Base-by-base conservation (phyloP, 2,797 vertebrate species). In the Siniperca scherzeri region DNA sequence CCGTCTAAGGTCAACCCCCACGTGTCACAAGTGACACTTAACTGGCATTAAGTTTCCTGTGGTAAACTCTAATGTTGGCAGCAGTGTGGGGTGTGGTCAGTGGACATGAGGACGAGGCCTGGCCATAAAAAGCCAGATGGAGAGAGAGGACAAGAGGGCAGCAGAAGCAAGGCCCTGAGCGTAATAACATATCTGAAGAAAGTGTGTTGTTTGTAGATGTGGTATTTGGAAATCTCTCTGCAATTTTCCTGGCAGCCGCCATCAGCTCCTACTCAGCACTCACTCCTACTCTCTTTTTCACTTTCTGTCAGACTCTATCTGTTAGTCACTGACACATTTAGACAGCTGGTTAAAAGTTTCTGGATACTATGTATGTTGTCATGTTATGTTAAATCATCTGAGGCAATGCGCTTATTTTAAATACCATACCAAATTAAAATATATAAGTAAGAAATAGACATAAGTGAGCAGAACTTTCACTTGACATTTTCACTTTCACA, bases 201-300 rank as follows among this genome's bases (percentile, higher is more conserved):
- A 88, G 78, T 74, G 85, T 92, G 84, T 83, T 94, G 94, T 94
- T 95, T 94, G 93, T 94, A 82, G 93, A 95, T 95, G 93, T 96
- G 94, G 94, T 94, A 80, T 90, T 85, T 95, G 94, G 95, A 94
- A 92, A 87, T 87, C 74, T 75, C 79, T 88, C 82, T 87, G 78
- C 80, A 82, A 88, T 93, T 95, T 94, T 94, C 93, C 95, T 95
- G 94, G 92, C 92, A 89, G 81, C 80, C 52, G 25, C 78, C 72
- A 5, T 80, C 74, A 52, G 81, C 81, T 88, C 82, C 79, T 25
- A 62, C 89, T 87, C 80, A 70, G 62, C 78, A 11, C 75, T 80
- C 70, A 59, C 81, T 56, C 83, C 86, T 27, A 46, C 87, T 62
- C 81, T 38, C 72, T 40, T 62, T 44, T 46, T 84, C 78, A 16